A percentile compares a stretch with the other conserved stretches of the same genome.
These are phyloP conservation scores for Muntiacus reevesi DNA, from an alignment of 2,113 vertebrate species.

Conservation along the genomic window DNA sequence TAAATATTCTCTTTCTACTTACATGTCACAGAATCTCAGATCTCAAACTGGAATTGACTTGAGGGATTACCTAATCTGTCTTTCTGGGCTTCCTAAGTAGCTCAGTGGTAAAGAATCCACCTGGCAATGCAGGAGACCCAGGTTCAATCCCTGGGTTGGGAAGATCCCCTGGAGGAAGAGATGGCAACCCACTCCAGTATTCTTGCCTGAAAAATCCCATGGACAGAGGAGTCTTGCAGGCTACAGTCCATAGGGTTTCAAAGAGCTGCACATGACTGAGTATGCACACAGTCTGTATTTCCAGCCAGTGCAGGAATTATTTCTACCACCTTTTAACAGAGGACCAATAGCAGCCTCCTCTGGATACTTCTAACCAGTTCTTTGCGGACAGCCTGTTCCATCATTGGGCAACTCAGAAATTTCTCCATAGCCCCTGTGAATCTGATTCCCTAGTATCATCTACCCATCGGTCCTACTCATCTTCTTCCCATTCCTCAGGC, in stretches of 20 bases:
- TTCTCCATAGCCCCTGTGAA: neutral
- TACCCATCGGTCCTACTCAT: neutral
- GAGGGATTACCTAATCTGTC: neutral
- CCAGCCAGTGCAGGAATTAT: too few relatives aligned
- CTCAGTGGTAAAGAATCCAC: neutral
- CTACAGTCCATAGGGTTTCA: rapidly evolving
- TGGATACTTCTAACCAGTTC: neutral
- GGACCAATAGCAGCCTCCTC: too few relatives aligned
- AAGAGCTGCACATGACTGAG: neutral
- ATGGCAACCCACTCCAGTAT: neutral
- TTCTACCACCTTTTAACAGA: neutral
- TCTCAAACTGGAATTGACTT: neutral
- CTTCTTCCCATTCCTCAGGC: neutral
- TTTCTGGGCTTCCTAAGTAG: neutral
- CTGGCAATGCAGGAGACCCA: neutral
- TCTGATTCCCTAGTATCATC: neutral
- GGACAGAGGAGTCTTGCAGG: neutral
- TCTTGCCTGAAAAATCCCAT: neutral
- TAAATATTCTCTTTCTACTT: neutral
- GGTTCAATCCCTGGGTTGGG: neutral
- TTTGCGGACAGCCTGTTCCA: neutral
- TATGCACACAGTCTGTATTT: neutral
- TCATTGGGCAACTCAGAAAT: neutral
- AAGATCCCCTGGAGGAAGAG: neutral
- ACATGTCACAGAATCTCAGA: neutral